Evolutionary conservation across 2,797 vertebrate species (phyloP).

Genomic region (Sebastes cheni): DNA sequence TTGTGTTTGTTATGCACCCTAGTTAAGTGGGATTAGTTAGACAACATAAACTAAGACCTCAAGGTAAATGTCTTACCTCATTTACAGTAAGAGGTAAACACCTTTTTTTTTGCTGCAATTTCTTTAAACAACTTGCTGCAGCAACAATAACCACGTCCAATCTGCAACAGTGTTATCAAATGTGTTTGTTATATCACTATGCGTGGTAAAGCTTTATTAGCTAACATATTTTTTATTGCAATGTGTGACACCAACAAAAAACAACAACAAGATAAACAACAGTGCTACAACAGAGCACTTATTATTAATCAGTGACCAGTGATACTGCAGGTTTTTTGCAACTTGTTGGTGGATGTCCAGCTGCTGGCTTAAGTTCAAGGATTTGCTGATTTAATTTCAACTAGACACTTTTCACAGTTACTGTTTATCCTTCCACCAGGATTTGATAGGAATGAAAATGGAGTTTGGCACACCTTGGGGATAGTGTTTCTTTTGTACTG

Average conservation of each 20-base stretch:
- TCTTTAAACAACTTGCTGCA: neutral
- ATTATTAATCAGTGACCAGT: slow-evolving; percentile 17
- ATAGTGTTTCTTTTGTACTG: too few relatives aligned
- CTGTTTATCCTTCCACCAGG: neutral
- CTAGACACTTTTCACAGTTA: neutral
- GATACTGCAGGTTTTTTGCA: neutral
- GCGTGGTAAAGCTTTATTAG: neutral
- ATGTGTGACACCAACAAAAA: neutral
- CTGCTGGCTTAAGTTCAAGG: neutral
- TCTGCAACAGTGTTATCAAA: neutral
- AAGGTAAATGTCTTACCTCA: neutral
- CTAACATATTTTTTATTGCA: neutral
- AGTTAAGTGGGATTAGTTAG: neutral
- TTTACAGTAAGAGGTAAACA: too few relatives aligned
- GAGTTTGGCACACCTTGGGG: neutral
- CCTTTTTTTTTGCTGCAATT: neutral
- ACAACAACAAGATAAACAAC: neutral
- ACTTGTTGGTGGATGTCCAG: neutral
- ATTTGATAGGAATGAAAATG: neutral
- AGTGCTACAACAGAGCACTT: neutral
- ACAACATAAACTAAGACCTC: neutral
- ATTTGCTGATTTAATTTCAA: neutral
- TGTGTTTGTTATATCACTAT: neutral
- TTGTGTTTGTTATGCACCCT: neutral
- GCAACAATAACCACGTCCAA: neutral